Conservation (phyloP, 2,888 invertebrate genomes). For the Himalopsyche anomala region DNA sequence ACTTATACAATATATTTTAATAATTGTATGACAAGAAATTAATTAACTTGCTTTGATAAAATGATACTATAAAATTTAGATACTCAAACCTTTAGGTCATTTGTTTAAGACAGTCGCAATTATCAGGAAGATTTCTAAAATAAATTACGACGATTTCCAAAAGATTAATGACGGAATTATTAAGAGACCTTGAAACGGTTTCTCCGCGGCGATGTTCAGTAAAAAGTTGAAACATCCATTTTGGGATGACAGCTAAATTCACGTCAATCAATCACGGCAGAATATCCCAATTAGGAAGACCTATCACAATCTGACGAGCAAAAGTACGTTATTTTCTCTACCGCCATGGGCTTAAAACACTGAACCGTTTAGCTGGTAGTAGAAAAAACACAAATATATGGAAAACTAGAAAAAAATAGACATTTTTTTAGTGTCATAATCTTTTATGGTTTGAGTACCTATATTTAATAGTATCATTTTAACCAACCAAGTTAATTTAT, state of each 20-base stretch:
- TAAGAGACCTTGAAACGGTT: conserved; percentile 13
- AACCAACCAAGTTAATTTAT: no score
- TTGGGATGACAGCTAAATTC: conserved; percentile 8
- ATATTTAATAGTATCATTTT: no score
- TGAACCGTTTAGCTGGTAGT: no score
- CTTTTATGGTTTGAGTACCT: no score
- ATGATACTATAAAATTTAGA: no score
- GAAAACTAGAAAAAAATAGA: no score
- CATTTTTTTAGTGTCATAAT: no score
- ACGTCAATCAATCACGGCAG: conserved; percentile 16
- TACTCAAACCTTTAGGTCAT: not conserved
- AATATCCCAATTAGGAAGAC: conserved; percentile 24
- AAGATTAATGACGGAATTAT: conserved; percentile 1
- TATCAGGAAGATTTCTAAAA: conserved; percentile 16
- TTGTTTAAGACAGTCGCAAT: not conserved
- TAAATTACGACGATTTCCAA: conserved; percentile 11
- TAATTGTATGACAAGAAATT: no score
- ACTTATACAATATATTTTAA: no score
- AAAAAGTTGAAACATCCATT: conserved; percentile 1
- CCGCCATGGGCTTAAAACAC: no score
- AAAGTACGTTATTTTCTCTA: not conserved
- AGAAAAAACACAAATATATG: no score
- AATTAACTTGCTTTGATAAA: no score
- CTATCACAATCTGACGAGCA: conserved; percentile 1
- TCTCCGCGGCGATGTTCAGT: not conserved